Conservation (phyloP, 2,888 invertebrate species). For the Coleophora flavipennella region DNA sequence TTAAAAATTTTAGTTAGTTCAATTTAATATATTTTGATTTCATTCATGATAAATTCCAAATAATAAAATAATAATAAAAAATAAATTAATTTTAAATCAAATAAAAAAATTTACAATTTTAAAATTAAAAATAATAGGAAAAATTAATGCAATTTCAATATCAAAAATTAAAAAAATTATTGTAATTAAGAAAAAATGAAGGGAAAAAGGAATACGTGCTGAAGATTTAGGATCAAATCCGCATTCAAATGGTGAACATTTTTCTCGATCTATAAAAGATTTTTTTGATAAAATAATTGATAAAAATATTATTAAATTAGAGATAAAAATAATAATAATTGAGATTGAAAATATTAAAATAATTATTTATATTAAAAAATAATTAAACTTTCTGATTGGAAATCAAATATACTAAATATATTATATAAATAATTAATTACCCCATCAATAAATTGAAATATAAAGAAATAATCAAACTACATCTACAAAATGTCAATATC, state of each 20-base stretch:
- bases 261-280: conserved; percentile 73
- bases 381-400: conserved; percentile 78
- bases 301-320: conserved; percentile 60
- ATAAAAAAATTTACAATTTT: conserved; percentile 34
- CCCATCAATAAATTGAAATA: conserved; percentile 80
- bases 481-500: conserved; percentile 59
- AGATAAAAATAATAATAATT: conserved; percentile 45
- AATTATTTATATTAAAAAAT: conserved; percentile 74
- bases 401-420: conserved; percentile 80
- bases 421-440: conserved; percentile 76
- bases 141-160: conserved; percentile 77
- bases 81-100: conserved; percentile 41
- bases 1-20: conserved; percentile 34
- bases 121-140: conserved; percentile 67
- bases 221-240: conserved; percentile 52
- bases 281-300: conserved; percentile 72
- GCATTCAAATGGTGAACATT: conserved; percentile 75
- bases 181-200: conserved; percentile 77
- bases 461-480: conserved; percentile 54
- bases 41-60: conserved; percentile 52
- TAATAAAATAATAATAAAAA: conserved; percentile 69
- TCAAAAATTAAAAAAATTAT: conserved; percentile 83
- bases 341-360: conserved; percentile 41
- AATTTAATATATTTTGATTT: conserved; percentile 57
- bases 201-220: conserved; percentile 47